phyloP scores from a whole-genome alignment of 1,140 invertebrate species.

The Notospermus geniculatus region DNA sequence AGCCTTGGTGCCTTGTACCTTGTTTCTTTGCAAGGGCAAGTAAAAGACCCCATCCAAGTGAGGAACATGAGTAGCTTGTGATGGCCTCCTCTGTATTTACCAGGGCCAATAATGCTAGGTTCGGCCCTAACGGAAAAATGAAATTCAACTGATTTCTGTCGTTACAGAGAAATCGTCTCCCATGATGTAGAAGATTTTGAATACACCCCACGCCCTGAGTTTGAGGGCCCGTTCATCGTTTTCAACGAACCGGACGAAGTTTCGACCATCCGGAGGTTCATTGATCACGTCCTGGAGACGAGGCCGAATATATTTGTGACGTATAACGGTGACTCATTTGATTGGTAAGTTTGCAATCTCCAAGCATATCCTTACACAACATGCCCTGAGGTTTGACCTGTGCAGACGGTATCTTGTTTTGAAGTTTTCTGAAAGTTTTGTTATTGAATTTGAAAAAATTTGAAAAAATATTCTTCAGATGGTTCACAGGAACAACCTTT shows the following conservation, averaged over 20 bases:
- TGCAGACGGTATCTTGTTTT: too few species aligned
- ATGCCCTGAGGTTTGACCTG: background rate
- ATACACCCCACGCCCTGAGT: slow-evolving; percentile 97
- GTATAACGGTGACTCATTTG: slow-evolving; percentile 99
- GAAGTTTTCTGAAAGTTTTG: slow-evolving; percentile 43
- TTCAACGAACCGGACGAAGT: slow-evolving; percentile 62
- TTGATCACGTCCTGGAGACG: slow-evolving; percentile 93
- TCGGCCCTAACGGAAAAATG: slow-evolving; percentile 93
- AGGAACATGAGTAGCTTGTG: too few species aligned
- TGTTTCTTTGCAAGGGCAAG: too few species aligned
- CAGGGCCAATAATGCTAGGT: too few species aligned
- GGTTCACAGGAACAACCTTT: too few species aligned
- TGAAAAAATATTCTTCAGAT: too few species aligned
- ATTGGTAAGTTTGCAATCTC: slow-evolving; percentile 68
- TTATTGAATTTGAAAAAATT: too few species aligned
- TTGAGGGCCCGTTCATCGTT: slow-evolving; percentile 76
- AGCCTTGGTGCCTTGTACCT: too few species aligned
- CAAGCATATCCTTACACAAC: too few species aligned
- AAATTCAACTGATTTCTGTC: slow-evolving; percentile 65
- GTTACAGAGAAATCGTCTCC: slow-evolving; percentile 94
- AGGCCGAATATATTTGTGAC: slow-evolving; percentile 96
- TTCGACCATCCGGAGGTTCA: slow-evolving; percentile 80
- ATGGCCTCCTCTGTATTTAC: too few species aligned
- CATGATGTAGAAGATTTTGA: slow-evolving; percentile 96
- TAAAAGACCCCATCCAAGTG: too few species aligned